Evolutionary conservation across 2,113 vertebrate species (phyloP).

Genomic region (Sceloporus undulatus): DNA sequence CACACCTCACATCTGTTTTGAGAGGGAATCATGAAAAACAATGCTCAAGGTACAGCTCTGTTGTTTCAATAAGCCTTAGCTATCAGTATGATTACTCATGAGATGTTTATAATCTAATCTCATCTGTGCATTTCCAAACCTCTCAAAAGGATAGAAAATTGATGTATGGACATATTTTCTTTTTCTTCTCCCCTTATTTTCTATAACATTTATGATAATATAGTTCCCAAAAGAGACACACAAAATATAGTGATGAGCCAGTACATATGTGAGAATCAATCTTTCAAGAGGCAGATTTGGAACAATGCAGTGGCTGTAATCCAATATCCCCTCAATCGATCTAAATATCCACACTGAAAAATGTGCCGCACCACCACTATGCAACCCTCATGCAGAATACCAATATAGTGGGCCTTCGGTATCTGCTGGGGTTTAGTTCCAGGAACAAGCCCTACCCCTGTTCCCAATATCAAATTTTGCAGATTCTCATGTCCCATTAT

Average conservation of each 20-base stretch:
- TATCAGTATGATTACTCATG: neutral
- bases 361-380: too few species aligned
- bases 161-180: neutral
- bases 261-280: neutral
- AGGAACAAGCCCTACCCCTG: too few species aligned
- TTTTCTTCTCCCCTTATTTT: neutral
- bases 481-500: too few species aligned
- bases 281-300: neutral
- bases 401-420: too few species aligned
- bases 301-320: neutral
- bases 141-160: neutral
- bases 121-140: neutral
- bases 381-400: too few species aligned
- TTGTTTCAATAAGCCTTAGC: conserved; percentile 6
- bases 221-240: neutral
- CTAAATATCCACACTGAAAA: too few species aligned
- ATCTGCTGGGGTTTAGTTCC: too few species aligned
- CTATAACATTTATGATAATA: neutral
- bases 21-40: neutral
- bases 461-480: too few species aligned
- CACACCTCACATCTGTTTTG: neutral
- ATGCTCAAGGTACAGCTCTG: neutral
- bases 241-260: neutral
- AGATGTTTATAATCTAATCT: conserved; percentile 8
- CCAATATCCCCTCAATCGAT: too few species aligned